A percentile compares a stretch with the other conserved stretches of the same genome.
Evolutionary conservation across 2,113 vertebrate genomes (phyloP).

Genomic region (Naja naja): DNA sequence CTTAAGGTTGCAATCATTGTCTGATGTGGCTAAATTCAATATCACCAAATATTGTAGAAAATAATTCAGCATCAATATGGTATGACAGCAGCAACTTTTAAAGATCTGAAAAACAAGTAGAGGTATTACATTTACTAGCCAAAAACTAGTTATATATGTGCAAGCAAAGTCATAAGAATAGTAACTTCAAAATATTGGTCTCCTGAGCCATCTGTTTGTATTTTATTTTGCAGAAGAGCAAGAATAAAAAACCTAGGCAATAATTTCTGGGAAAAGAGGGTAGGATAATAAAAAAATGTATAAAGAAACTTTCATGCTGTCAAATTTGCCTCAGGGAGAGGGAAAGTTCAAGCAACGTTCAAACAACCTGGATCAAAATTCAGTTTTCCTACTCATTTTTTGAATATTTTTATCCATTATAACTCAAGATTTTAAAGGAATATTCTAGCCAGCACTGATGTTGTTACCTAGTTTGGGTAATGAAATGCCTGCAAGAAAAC

Average conservation of each 20-base stretch:
- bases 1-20: background rate
- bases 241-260: background rate
- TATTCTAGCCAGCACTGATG: background rate
- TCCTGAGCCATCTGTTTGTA: conserved; percentile 5
- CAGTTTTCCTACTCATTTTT: background rate
- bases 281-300: background rate
- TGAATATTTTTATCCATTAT: background rate
- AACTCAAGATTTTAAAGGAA: background rate
- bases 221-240: background rate
- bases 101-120: conserved; percentile 41
- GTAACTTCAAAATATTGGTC: conserved; percentile 3
- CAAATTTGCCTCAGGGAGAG: background rate
- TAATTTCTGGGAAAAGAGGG: background rate
- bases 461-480: background rate
- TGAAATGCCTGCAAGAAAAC: background rate
- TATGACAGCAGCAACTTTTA: conserved; percentile 25
- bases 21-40: conserved; percentile 15
- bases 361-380: background rate
- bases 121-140: conserved; percentile 30
- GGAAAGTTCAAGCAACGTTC: background rate
- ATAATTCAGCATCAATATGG: conserved; percentile 39
- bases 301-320: background rate
- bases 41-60: conserved; percentile 32
- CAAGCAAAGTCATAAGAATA: conserved; percentile 41
- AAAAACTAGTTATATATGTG: conserved; percentile 28